Evolutionary conservation across 2,797 vertebrate species (phyloP).

Genomic region (Neostethus bicornis): DNA sequence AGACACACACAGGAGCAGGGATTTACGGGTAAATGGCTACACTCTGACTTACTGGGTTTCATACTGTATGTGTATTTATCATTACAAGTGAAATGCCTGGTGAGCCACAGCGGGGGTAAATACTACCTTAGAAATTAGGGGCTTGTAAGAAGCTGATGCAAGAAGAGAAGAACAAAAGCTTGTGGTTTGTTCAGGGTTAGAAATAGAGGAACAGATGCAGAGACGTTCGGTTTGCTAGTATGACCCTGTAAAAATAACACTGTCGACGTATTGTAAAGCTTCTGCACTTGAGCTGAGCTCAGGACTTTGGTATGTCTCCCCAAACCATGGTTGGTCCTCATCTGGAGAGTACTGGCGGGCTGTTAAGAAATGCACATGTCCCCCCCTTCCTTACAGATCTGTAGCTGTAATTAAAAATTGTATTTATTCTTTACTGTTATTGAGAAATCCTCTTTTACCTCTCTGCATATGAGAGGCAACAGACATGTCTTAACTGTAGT

Average conservation of each 20-base stretch:
- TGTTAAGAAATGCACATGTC: slow-evolving; percentile 53
- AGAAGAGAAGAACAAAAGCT: slow-evolving; percentile 55
- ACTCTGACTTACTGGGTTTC: slow-evolving; percentile 50
- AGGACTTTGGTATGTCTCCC: slow-evolving; percentile 78
- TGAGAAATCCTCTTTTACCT: background rate
- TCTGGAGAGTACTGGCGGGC: slow-evolving; percentile 41
- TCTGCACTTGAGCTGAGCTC: slow-evolving; percentile 73
- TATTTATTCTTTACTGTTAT: background rate
- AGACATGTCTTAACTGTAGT: too few relatives aligned
- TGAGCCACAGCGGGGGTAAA: slow-evolving; percentile 60
- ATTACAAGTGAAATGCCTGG: slow-evolving; percentile 58
- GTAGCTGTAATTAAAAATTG: slow-evolving; percentile 9
- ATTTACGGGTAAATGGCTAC: slow-evolving; percentile 62
- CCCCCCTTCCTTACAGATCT: slow-evolving; percentile 30
- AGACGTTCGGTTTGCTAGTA: slow-evolving; percentile 72
- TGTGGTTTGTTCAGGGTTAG: slow-evolving; percentile 68
- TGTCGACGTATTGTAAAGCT: slow-evolving; percentile 73
- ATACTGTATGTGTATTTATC: slow-evolving; percentile 66
- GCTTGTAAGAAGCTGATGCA: slow-evolving; percentile 59
- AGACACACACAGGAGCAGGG: slow-evolving; percentile 45
- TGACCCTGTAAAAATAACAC: slow-evolving; percentile 78
- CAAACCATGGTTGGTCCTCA: slow-evolving; percentile 68
- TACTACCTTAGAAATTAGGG: slow-evolving; percentile 58
- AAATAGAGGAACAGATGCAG: slow-evolving; percentile 74
- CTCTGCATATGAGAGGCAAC: background rate